A percentile compares a stretch with the other conserved stretches of the same genome.
Conservation (phyloP, 2,888 invertebrate species). For the Lycophotia porphyrea region DNA sequence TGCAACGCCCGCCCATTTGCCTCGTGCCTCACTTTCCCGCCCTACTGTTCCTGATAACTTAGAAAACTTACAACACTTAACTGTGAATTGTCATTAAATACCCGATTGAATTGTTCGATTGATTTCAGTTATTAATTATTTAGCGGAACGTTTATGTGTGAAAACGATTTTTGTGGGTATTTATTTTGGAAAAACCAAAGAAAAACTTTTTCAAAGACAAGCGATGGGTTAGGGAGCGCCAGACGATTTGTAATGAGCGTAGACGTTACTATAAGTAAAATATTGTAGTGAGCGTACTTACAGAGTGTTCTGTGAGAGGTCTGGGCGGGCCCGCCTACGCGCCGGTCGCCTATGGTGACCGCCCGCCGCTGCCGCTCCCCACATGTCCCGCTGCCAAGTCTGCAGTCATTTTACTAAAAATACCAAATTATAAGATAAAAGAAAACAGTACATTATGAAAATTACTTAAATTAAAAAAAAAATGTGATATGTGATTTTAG, state of each 20-base stretch:
- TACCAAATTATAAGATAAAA: slow-evolving; percentile 4
- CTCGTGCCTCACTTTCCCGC: slow-evolving; percentile 89
- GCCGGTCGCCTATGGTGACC: slow-evolving; percentile 83
- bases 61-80: slow-evolving; percentile 75
- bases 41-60: slow-evolving; percentile 83
- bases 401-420: slow-evolving; percentile 34
- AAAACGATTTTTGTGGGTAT: slow-evolving; percentile 28
- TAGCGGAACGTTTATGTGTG: not conserved
- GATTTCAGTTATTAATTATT: slow-evolving; percentile 46
- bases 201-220: not conserved
- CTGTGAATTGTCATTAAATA: slow-evolving; percentile 68
- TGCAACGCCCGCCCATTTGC: slow-evolving; percentile 88
- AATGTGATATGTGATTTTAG: not conserved
- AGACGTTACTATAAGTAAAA: slow-evolving; percentile 49
- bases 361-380: slow-evolving; percentile 74
- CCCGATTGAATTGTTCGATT: slow-evolving; percentile 64
- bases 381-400: slow-evolving; percentile 68
- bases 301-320: slow-evolving; percentile 64
- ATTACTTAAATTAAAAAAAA: not conserved
- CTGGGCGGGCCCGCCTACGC: slow-evolving; percentile 79
- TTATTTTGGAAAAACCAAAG: not conserved
- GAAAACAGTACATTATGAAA: not conserved
- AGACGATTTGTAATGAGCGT: slow-evolving; percentile 38
- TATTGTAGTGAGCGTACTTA: slow-evolving; percentile 64
- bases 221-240: slow-evolving; percentile 16